Evolutionary conservation across 1,140 invertebrate species (phyloP), one percentile per base, ranked within the genome.

Genomic region (Musca vetustissima): DNA sequence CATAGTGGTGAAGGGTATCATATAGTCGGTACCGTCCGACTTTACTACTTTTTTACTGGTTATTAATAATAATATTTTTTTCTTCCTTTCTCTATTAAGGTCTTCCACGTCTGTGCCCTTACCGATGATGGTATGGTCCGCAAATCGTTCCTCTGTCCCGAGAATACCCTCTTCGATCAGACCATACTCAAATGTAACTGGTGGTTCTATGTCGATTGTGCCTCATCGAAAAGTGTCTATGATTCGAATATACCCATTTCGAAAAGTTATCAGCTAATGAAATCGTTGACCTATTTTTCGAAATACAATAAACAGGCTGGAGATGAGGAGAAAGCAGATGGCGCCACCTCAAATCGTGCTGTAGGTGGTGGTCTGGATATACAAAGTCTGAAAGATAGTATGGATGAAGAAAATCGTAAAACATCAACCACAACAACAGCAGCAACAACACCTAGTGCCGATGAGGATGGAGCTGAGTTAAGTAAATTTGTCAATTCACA

Each of bases 151-250:
- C 83, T 94, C 14, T 95, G 93, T 77, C 93, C 93, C 0, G 92
- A 94, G 81, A 93, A 91, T 17, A 95, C 93, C 0, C 85, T 94
- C 15, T 95, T 95, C 79, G 93, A 95, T 78, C 92, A 94, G 79
- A 92, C 92, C 4, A 93, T 95, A 64, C 84, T 95, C 0, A 93
- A 94, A 77, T 95, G 93, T 82, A 95, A 95, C 78, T 95, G 93
- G 92, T 94, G 92, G 92, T 93, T 94, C 83, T 94, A 93, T 82
- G 92, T 94, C 0, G 93, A 95, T 75, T 95, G 93, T 80, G 92
- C 92, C 83, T 87, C 88, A 36, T 93, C 92, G 1, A 89, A 87
- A 71, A 87, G 86, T 64, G 83, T 94, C 43, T 95, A 94, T 80
- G 92, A 94, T 74, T 93, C 92, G 4, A 95, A 95, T 76, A 93